Evolutionary conservation across 2,888 invertebrate species (phyloP).

Genomic region (Drosophila colorata): DNA sequence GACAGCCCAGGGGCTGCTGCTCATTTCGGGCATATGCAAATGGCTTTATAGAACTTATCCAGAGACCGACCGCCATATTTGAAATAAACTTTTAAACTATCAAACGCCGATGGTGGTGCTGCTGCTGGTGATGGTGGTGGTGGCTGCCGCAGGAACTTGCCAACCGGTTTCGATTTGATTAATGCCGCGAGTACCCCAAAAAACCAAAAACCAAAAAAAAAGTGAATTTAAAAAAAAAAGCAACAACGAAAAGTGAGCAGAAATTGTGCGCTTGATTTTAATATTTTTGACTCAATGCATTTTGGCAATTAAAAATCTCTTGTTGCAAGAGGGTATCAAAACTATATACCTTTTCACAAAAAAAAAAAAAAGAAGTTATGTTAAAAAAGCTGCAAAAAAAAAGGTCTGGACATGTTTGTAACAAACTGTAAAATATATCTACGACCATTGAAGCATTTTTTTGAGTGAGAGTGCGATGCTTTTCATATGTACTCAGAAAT

Average conservation of each 20-base stretch:
- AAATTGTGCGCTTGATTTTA: slow-evolving; percentile 27
- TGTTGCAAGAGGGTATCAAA: slow-evolving; percentile 1
- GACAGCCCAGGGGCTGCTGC: slow-evolving; percentile 50
- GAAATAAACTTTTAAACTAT: slow-evolving; percentile 74
- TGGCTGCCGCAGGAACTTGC: slow-evolving; percentile 39
- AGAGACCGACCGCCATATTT: slow-evolving; percentile 67
- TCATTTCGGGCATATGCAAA: slow-evolving; percentile 76
- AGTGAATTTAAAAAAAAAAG: slow-evolving; percentile 5
- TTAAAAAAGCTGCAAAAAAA: neutral
- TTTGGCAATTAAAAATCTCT: slow-evolving; percentile 46
- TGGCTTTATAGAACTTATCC: slow-evolving; percentile 33
- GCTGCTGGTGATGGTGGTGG: slow-evolving; percentile 42
- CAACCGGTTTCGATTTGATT: slow-evolving; percentile 79
- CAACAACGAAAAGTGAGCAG: slow-evolving; percentile 6
- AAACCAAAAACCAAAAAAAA: slow-evolving; percentile 12
- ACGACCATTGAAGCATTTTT: too few species aligned
- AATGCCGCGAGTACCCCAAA: slow-evolving; percentile 54
- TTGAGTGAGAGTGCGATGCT: too few species aligned
- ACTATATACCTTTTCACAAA: neutral
- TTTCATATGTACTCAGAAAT: too few species aligned
- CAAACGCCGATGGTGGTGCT: slow-evolving; percentile 40
- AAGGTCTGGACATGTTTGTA: neutral
- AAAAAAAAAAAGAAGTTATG: neutral
- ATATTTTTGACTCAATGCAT: slow-evolving; percentile 35
- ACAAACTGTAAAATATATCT: neutral